Evolutionary conservation across 2,888 invertebrate species (phyloP).

Genomic region (Diaperis boleti): DNA sequence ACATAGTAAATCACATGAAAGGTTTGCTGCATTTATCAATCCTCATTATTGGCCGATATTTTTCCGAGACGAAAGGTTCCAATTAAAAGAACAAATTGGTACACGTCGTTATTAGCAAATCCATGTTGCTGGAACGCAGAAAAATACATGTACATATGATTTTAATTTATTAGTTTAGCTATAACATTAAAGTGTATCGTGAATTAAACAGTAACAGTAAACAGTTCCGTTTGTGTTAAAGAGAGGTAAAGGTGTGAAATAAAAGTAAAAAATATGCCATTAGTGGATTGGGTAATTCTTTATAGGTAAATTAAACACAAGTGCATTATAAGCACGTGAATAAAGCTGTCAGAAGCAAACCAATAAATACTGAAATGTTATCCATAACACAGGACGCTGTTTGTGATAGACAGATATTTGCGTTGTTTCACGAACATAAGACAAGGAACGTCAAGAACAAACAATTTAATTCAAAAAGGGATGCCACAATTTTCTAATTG

Average conservation of each 20-base stretch:
- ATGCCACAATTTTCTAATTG: too few species aligned
- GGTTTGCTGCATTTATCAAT: constrained; percentile 42
- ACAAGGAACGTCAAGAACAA: neutral
- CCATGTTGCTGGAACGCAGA: too few species aligned
- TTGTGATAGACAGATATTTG: neutral
- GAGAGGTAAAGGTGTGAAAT: too few species aligned
- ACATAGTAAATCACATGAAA: constrained; percentile 42
- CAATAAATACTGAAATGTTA: constrained; percentile 4
- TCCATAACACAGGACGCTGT: neutral
- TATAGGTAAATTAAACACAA: neutral
- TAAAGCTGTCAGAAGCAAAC: constrained; percentile 8
- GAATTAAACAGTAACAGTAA: too few species aligned
- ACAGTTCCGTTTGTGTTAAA: too few species aligned
- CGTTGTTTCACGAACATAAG: neutral
- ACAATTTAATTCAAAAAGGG: neutral
- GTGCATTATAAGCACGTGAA: neutral
- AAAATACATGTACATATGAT: too few species aligned
- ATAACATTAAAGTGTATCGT: too few species aligned
- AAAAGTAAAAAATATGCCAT: too few species aligned
- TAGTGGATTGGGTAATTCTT: too few species aligned
- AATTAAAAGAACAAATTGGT: neutral
- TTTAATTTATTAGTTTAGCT: too few species aligned
- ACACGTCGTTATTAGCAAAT: neutral
- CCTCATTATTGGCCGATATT: constrained; percentile 41
- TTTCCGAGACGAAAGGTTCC: neutral